phyloP scores from a whole-genome alignment of 2,888 invertebrate genomes.

The Crepidodera aurea region DNA sequence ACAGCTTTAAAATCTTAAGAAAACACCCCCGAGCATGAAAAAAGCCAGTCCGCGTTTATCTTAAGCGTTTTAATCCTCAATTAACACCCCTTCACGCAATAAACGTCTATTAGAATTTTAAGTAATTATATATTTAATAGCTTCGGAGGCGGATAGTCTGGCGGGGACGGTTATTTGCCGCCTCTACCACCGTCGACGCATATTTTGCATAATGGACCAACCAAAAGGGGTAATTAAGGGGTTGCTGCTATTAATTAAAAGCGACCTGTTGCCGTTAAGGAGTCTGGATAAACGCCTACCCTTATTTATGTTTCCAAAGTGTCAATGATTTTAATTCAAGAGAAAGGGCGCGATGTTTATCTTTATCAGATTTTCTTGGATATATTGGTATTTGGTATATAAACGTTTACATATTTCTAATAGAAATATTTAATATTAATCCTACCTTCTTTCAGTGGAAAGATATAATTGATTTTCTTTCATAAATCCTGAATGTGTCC shows the following conservation, averaged over 20 bases:
- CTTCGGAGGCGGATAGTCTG: constrained; percentile 34
- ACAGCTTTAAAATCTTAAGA: constrained; percentile 54
- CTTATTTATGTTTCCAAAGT: constrained; percentile 42
- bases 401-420: too few relatives aligned
- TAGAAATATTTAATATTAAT: too few relatives aligned
- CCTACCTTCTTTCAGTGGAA: too few relatives aligned
- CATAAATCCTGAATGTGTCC: too few relatives aligned
- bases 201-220: constrained; percentile 62
- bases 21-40: constrained; percentile 55
- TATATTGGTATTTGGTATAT: too few relatives aligned
- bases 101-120: constrained; percentile 61
- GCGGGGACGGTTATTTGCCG: constrained; percentile 39
- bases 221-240: constrained; percentile 62
- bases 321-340: constrained; percentile 24
- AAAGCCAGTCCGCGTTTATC: constrained; percentile 54
- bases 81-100: constrained; percentile 61
- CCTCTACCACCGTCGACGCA: constrained; percentile 29
- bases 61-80: constrained; percentile 59
- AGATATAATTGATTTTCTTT: too few relatives aligned
- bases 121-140: constrained; percentile 61
- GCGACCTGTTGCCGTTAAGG: constrained; percentile 57
- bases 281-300: constrained; percentile 49
- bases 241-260: constrained; percentile 62
- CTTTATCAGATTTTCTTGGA: too few relatives aligned
- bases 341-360: background rate